Conservation (phyloP, 2,113 vertebrate species). For the Etheostoma spectabile region DNA sequence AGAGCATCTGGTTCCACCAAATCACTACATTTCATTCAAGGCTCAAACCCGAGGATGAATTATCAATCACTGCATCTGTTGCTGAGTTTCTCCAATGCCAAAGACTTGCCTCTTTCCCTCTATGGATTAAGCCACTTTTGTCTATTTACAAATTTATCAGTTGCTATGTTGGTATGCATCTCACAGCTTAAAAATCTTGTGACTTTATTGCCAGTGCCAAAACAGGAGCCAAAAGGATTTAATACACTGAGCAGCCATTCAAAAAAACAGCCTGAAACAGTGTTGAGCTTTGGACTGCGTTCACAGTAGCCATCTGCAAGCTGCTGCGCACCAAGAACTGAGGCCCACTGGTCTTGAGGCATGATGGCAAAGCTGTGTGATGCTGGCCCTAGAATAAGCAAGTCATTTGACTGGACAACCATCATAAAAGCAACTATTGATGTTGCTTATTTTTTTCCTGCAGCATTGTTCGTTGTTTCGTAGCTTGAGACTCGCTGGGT, state of each 20-base stretch:
- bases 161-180: slow-evolving; percentile 73
- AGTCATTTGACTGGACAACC: slow-evolving; percentile 70
- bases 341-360: slow-evolving; percentile 69
- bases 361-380: slow-evolving; percentile 71
- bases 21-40: slow-evolving; percentile 71
- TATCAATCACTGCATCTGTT: slow-evolving; percentile 77
- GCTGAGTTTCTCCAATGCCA: slow-evolving; percentile 58
- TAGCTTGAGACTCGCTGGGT: slow-evolving; percentile 30
- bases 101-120: slow-evolving; percentile 60
- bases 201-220: slow-evolving; percentile 66
- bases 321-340: slow-evolving; percentile 71
- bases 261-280: slow-evolving; percentile 75
- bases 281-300: slow-evolving; percentile 76
- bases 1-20: slow-evolving; percentile 41
- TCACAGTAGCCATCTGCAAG: slow-evolving; percentile 82
- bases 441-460: slow-evolving; percentile 33
- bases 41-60: slow-evolving; percentile 56
- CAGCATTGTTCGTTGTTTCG: slow-evolving; percentile 45
- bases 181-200: slow-evolving; percentile 72
- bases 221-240: slow-evolving; percentile 74
- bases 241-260: slow-evolving; percentile 76
- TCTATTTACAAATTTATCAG: slow-evolving; percentile 80
- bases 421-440: slow-evolving; percentile 71
- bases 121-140: slow-evolving; percentile 76
- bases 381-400: slow-evolving; percentile 75